phyloP scores from a whole-genome alignment of 2,888 invertebrate genomes.

The Meiosimyza platycephala region DNA sequence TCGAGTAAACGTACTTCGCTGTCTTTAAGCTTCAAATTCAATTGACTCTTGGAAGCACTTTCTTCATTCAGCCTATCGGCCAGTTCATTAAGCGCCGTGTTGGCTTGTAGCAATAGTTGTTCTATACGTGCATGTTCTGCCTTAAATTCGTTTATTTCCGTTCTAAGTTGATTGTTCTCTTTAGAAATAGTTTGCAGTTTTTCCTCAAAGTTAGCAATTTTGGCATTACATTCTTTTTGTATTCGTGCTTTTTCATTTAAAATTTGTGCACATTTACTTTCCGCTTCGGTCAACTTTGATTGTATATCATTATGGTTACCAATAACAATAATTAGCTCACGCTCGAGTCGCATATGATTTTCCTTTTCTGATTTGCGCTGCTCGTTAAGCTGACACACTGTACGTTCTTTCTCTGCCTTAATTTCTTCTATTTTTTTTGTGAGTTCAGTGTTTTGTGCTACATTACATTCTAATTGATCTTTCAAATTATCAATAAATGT shows the following conservation, averaged over 20 bases:
- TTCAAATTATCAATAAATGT: conserved; percentile 36
- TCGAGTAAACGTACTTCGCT: conserved; percentile 33
- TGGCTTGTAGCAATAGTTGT: conserved; percentile 39
- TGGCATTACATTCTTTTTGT: not conserved
- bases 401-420: conserved; percentile 28
- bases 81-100: conserved; percentile 39
- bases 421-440: conserved; percentile 19
- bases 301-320: conserved; percentile 42
- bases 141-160: conserved; percentile 45
- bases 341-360: conserved; percentile 40
- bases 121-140: conserved; percentile 41
- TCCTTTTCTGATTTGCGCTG: conserved; percentile 40
- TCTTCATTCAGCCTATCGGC: conserved; percentile 39
- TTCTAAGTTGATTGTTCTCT: conserved; percentile 40
- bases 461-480: conserved; percentile 28
- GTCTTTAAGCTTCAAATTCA: conserved; percentile 32
- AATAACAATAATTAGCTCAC: conserved; percentile 39
- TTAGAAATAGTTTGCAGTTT: conserved; percentile 14
- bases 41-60: conserved; percentile 26
- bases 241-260: not conserved
- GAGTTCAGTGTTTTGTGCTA: conserved; percentile 34
- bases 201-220: conserved; percentile 5
- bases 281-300: conserved; percentile 36
- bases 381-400: conserved; percentile 24
- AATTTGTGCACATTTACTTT: conserved; percentile 31